Percentiles rank a stretch among this genome's conserved stretches.
Evolutionary conservation across 1,140 invertebrate species (phyloP).

Genomic region (Schlechtendalia chinensis): DNA sequence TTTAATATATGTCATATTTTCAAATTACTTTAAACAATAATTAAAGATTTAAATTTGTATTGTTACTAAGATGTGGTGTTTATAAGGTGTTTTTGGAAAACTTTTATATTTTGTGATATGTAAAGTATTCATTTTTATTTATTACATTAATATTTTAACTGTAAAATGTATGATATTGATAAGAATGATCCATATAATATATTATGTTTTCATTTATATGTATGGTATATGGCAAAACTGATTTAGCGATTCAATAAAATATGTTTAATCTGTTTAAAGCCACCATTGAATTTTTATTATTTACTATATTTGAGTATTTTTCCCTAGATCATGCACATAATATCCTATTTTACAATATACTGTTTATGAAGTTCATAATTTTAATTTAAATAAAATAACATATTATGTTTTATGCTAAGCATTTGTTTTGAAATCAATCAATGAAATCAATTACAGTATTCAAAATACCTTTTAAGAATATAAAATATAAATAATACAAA

Average conservation of each 20-base stretch:
- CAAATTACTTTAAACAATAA: slow-evolving; percentile 1
- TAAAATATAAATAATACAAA: too few species aligned
- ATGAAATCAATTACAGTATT: too few species aligned
- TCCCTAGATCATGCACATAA: not conserved
- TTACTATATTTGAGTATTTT: not conserved
- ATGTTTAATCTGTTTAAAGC: not conserved
- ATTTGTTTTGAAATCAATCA: too few species aligned
- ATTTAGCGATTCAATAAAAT: not conserved
- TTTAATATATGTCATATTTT: slow-evolving; percentile 9
- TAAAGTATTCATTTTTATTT: slow-evolving; percentile 22
- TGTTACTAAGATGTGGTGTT: not conserved
- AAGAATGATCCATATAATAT: not conserved
- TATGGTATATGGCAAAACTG: slow-evolving; percentile 1
- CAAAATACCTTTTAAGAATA: too few species aligned
- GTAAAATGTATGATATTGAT: not conserved
- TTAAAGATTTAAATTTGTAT: slow-evolving; percentile 12
- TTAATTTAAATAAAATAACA: too few species aligned
- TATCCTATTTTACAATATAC: too few species aligned
- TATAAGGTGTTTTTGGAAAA: not conserved
- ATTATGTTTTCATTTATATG: not conserved
- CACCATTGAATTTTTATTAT: not conserved
- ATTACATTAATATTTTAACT: slow-evolving; percentile 5
- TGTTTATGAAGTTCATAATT: too few species aligned
- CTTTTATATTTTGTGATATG: slow-evolving; percentile 35
- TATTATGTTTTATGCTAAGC: too few species aligned